These are phyloP conservation scores for Limnephilus lunatus DNA, from an alignment of 2,888 invertebrate species.

Conservation along the genomic window DNA sequence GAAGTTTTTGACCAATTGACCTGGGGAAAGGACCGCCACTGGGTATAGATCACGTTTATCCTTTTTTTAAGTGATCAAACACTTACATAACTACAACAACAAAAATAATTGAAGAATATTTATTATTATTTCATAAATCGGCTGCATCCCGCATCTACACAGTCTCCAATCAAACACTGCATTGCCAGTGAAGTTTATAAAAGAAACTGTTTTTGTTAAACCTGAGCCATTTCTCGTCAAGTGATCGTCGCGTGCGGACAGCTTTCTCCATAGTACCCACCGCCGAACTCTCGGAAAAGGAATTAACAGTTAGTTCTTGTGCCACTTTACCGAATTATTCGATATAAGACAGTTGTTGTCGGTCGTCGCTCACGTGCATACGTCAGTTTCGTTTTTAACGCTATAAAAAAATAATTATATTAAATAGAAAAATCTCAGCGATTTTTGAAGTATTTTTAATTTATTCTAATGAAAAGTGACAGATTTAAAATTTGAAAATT, in stretches of 20 bases:
- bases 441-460: background rate
- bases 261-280: background rate
- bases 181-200: background rate
- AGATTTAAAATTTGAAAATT: background rate
- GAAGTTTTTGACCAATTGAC: too few species aligned
- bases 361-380: background rate
- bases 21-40: too few species aligned
- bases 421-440: background rate
- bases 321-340: background rate
- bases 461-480: background rate
- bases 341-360: background rate
- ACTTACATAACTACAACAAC: too few species aligned
- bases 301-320: background rate
- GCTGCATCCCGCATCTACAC: background rate
- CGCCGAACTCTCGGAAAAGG: background rate
- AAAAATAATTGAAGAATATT: background rate
- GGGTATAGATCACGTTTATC: too few species aligned
- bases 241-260: background rate
- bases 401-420: background rate
- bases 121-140: background rate
- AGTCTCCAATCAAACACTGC: background rate
- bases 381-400: background rate
- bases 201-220: background rate
- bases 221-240: background rate
- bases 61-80: too few species aligned